Evolutionary conservation across 2,888 invertebrate species (phyloP).

Genomic region (Apotomis capreana): DNA sequence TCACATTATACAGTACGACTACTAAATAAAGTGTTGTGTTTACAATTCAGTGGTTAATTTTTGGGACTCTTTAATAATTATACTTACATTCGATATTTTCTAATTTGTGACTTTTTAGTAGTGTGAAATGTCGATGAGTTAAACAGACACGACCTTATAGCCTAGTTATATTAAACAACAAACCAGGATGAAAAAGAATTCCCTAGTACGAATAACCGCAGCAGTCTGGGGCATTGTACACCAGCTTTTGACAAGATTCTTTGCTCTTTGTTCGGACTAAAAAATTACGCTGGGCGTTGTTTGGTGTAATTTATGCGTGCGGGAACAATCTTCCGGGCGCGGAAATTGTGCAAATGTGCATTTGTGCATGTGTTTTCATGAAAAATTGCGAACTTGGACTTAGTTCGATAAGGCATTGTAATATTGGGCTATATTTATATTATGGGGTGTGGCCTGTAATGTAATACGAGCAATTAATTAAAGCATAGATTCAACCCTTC

Average conservation of each 20-base stretch:
- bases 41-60: too few species aligned
- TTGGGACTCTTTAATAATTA: too few species aligned
- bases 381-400: not conserved
- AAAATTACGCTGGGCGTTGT: slow-evolving; percentile 38
- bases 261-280: slow-evolving; percentile 35
- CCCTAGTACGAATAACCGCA: slow-evolving; percentile 26
- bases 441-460: too few species aligned
- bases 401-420: too few species aligned
- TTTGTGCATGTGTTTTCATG: not conserved
- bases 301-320: slow-evolving; percentile 27
- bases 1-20: too few species aligned
- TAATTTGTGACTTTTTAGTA: too few species aligned
- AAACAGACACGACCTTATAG: slow-evolving; percentile 1
- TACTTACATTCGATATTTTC: too few species aligned
- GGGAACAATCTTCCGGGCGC: slow-evolving; percentile 51
- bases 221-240: slow-evolving; percentile 37
- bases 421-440: too few species aligned
- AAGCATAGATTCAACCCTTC: too few species aligned
- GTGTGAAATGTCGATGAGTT: too few species aligned
- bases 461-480: too few species aligned
- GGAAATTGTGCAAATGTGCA: slow-evolving; percentile 43
- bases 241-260: slow-evolving; percentile 38
- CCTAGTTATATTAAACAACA: slow-evolving; percentile 26
- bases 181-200: slow-evolving; percentile 30
- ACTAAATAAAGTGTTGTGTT: too few species aligned